Percentiles rank a stretch among this genome's conserved stretches.
phyloP scores from a whole-genome alignment of 2,113 vertebrate species.

The Gnathonemus echidnorhynchus region DNA sequence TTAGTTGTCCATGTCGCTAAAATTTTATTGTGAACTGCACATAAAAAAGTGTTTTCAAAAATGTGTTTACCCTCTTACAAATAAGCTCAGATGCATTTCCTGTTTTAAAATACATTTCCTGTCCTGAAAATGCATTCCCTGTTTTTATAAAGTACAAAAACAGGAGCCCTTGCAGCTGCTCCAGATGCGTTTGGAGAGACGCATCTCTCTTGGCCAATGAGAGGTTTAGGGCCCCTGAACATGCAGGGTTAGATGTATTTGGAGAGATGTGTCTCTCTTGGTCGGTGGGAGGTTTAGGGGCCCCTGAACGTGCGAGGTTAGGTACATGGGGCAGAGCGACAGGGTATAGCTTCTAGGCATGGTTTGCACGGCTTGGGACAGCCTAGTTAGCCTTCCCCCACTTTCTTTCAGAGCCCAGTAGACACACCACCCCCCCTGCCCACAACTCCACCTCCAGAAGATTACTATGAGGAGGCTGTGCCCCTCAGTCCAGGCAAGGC shows the following conservation, averaged over 20 bases:
- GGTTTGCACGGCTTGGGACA: not conserved
- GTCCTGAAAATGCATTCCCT: not conserved
- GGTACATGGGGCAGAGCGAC: not conserved
- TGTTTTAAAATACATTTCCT: not conserved
- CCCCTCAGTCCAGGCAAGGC: constrained; percentile 82
- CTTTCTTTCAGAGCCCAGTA: constrained; percentile 56
- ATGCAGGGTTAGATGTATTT: not conserved
- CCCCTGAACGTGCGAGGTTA: not conserved
- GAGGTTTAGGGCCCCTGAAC: not conserved
- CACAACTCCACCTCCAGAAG: constrained; percentile 83
- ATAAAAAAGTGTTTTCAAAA: not conserved
- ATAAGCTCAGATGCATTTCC: not conserved
- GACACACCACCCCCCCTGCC: constrained; percentile 83
- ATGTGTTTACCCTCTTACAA: not conserved
- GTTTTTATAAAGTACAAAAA: not conserved
- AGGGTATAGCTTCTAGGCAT: not conserved
- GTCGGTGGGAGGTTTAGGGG: not conserved
- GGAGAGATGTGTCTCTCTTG: not conserved
- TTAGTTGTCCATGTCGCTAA: not conserved
- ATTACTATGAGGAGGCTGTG: constrained; percentile 95
- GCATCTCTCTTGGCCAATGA: not conserved
- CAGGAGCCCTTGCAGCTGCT: not conserved
- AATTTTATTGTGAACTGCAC: not conserved
- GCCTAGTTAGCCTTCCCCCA: not conserved
- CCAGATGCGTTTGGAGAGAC: not conserved